Evolutionary conservation across 92 coral and sea anemone species (phyloP), one percentile per base, ranked within the genome.

Genomic region (Hydrozoanthus gracilis): DNA sequence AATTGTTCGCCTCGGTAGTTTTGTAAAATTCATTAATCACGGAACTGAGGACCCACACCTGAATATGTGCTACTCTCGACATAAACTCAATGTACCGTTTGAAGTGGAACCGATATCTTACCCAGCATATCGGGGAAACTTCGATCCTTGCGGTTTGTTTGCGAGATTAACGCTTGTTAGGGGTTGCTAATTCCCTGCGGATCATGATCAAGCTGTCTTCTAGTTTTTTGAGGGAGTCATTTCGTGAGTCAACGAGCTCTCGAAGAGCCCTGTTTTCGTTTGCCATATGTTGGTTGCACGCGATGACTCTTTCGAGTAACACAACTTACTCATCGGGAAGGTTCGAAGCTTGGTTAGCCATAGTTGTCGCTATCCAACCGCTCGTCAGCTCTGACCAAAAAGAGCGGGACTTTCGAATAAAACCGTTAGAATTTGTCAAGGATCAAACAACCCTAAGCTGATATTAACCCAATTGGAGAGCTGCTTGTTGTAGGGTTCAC

Each of bases 281-380:
- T 18, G 75, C 75, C 39, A 69, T 44, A 1, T 18, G 39, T 44
- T 44, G 75, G 75, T 69, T 69, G 75, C 75, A 2, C n/a, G 10
- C 17, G 8, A 69, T 9, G 11, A 69, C 75, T 44, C n/a, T 44
- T 44, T 69, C 75, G 44, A 69, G 75, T 16, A 69, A 44, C 39
- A 69, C 75, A 8, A 69, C 75, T 1, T 69, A 69, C 44, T 69
- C 10, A 44, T 69, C n/a, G 47, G 75, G 75, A 69, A 69, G 75
- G 11, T 10, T 16, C 44, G 75, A 18, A 69, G 75, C 44, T 69
- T 9, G 75, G 47, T 16, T 69, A 69, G 75, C 75, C 75, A 69
- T 69, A 55, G 14, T 27, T 27, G 2, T 55, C 39, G 39, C 39
- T 27, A 27, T 27, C 39, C 2, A 27, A 27, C 39, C 39, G 0